Evolutionary conservation across 2,797 vertebrate species (phyloP).

Genomic region (Eulemur coronatus): DNA sequence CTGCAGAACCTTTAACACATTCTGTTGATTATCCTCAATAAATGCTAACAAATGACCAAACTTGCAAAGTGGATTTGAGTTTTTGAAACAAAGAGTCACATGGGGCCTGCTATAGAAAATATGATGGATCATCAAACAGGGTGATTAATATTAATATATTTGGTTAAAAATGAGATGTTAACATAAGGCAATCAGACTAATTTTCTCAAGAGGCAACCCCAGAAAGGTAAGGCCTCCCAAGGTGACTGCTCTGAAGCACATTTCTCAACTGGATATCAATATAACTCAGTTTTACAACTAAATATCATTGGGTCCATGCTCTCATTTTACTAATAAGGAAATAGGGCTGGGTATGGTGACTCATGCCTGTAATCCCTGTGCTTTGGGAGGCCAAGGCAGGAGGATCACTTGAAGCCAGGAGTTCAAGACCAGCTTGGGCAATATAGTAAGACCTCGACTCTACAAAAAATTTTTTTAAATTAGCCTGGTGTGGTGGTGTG

Average conservation of each 20-base stretch:
- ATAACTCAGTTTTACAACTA: background rate
- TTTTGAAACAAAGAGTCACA: background rate
- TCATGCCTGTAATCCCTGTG: background rate
- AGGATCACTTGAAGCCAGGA: background rate
- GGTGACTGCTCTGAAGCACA: background rate
- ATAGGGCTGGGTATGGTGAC: background rate
- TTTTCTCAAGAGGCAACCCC: background rate
- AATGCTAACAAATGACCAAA: background rate
- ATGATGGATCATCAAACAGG: background rate
- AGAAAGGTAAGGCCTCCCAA: background rate
- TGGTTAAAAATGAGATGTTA: background rate
- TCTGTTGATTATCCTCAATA: background rate
- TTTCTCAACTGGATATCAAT: background rate
- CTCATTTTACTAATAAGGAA: background rate
- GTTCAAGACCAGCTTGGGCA: background rate
- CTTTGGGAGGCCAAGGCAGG: background rate
- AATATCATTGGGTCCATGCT: background rate
- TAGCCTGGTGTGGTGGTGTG: background rate
- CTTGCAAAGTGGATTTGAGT: background rate
- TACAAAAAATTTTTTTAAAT: background rate
- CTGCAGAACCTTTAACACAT: background rate
- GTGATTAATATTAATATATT: background rate
- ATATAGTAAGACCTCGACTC: background rate
- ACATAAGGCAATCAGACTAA: background rate
- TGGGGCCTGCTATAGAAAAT: background rate